Percentiles rank a stretch among this genome's conserved stretches.
Evolutionary conservation across 2,113 vertebrate genomes (phyloP).

Genomic region (Rhombomys opimus): DNA sequence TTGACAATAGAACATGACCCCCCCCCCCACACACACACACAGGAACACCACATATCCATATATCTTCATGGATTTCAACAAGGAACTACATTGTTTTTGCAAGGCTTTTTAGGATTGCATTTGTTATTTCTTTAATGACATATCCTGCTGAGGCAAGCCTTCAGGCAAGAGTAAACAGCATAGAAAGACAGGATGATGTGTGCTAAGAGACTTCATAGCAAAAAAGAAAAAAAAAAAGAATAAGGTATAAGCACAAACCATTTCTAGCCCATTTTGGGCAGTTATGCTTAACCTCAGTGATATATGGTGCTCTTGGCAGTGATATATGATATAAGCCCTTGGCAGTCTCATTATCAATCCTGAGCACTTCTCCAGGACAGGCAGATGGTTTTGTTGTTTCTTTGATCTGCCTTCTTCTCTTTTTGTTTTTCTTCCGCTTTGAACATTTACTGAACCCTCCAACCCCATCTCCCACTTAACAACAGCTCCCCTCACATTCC

Average conservation of each 20-base stretch:
- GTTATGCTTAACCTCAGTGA: neutral
- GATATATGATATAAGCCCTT: neutral
- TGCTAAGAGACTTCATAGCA: neutral
- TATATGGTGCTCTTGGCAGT: neutral
- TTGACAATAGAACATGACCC: neutral
- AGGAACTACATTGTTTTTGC: neutral
- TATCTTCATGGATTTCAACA: neutral
- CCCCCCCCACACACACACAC: neutral
- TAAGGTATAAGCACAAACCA: neutral
- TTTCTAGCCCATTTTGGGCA: neutral
- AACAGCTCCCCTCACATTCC: neutral
- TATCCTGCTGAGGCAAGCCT: neutral
- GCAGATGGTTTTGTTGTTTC: neutral
- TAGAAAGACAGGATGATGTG: neutral
- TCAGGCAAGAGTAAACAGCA: neutral
- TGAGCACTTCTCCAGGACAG: rapidly evolving
- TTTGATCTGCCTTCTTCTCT: neutral
- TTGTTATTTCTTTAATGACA: neutral
- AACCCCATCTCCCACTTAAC: neutral
- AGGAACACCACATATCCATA: neutral
- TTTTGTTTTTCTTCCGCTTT: neutral
- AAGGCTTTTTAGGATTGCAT: neutral
- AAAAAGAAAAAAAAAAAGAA: constrained; percentile 49
- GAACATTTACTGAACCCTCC: neutral
- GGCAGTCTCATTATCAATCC: neutral